phyloP scores from a whole-genome alignment of 1,140 invertebrate genomes.

The Thereuonema tuberculata region DNA sequence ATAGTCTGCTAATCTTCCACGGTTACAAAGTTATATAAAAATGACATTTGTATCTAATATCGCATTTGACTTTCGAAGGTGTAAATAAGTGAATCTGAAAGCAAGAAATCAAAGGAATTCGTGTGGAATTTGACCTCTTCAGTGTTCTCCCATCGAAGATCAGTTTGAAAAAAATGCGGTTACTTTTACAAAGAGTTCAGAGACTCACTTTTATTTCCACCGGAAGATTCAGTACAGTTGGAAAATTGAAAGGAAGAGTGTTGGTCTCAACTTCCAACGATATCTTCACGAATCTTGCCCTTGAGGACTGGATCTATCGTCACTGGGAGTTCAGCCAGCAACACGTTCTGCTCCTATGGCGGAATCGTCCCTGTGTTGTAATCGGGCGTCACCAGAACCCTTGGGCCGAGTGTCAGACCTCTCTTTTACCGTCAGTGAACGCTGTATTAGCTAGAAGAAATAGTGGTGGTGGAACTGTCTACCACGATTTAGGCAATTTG shows the following conservation, averaged over 20 bases:
- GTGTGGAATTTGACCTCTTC: no score
- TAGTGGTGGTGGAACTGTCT: slow-evolving; percentile 93
- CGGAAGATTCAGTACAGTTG: no score
- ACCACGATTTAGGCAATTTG: slow-evolving; percentile 85
- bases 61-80: no score
- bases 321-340: slow-evolving; percentile 64
- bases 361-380: slow-evolving; percentile 83
- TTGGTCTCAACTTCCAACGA: slow-evolving; percentile 81
- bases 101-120: no score
- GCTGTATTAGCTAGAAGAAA: slow-evolving; percentile 68
- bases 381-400: slow-evolving; percentile 95
- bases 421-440: slow-evolving; percentile 40
- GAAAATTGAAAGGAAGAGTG: slow-evolving; percentile 37
- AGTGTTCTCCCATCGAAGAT: no score
- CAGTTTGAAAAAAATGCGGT: no score
- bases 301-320: slow-evolving; percentile 88
- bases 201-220: no score
- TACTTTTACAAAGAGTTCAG: no score
- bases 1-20: no score
- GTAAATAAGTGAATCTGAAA: no score
- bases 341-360: slow-evolving; percentile 75
- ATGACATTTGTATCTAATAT: no score
- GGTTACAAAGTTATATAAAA: no score
- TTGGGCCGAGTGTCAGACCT: slow-evolving; percentile 75
- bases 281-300: slow-evolving; percentile 77